A percentile compares a stretch with the other conserved stretches of the same genome.
These are phyloP conservation scores for cat (Felis catus) DNA, from an alignment of 2,113 vertebrate species.

Conservation along the genomic window DNA sequence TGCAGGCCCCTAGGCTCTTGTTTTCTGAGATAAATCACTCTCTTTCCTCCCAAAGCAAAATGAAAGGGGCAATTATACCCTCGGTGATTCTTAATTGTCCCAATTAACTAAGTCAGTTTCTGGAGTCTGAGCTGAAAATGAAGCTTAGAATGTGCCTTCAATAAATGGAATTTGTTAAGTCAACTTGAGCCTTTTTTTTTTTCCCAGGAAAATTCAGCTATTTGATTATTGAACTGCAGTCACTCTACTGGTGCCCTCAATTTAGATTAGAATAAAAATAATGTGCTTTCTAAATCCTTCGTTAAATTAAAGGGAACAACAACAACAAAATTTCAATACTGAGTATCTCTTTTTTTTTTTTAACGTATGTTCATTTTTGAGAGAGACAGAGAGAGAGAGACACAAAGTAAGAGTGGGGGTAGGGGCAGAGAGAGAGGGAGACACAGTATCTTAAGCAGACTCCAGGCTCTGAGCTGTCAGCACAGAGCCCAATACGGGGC, in stretches of 20 bases:
- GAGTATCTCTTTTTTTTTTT: neutral
- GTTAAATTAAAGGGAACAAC: slow-evolving; percentile 5
- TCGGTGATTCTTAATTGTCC: slow-evolving; percentile 74
- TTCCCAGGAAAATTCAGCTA: neutral
- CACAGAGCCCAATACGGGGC: too few species aligned
- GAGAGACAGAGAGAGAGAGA: too few species aligned
- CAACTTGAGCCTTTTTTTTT: slow-evolving; percentile 45
- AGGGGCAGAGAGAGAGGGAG: too few species aligned
- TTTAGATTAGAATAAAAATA: slow-evolving; percentile 32
- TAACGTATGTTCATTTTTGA: too few species aligned
- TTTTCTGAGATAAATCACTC: slow-evolving; percentile 76
- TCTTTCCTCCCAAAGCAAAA: slow-evolving; percentile 61
- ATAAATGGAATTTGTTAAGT: slow-evolving; percentile 69
- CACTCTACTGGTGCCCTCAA: neutral
- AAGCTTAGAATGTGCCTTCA: slow-evolving; percentile 57
- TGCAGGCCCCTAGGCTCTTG: slow-evolving; percentile 53
- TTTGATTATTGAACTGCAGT: slow-evolving; percentile 50
- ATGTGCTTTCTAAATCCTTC: neutral
- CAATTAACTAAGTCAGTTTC: slow-evolving; percentile 76
- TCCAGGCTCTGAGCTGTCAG: too few species aligned
- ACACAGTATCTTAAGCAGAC: too few species aligned
- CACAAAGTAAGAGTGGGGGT: too few species aligned
- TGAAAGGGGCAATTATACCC: slow-evolving; percentile 78
- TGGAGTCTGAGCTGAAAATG: slow-evolving; percentile 71
- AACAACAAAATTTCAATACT: neutral